phyloP scores from a whole-genome alignment of 2,797 vertebrate species.

The Garrulus glandarius region DNA sequence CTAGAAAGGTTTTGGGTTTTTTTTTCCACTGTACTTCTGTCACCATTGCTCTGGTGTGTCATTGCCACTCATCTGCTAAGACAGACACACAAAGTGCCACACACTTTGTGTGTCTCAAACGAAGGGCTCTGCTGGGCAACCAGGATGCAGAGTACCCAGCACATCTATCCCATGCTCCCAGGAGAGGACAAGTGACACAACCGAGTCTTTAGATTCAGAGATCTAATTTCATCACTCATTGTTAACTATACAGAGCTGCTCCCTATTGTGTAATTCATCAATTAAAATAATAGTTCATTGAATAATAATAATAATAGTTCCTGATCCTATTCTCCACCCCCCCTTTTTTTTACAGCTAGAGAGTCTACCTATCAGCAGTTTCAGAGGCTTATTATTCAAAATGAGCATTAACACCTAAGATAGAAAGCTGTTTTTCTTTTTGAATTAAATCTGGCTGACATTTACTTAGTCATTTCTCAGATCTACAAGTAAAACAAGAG shows the following conservation, averaged over 20 bases:
- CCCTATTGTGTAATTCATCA: neutral
- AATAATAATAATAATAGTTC: neutral
- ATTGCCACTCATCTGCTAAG: neutral
- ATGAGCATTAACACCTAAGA: neutral
- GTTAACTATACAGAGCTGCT: neutral
- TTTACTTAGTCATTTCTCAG: neutral
- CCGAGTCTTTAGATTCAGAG: neutral
- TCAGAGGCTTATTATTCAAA: neutral
- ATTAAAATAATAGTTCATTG: neutral
- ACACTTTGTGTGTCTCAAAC: accelerated
- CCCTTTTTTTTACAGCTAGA: neutral
- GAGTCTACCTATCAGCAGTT: neutral
- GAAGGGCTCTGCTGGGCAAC: neutral
- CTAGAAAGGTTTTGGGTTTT: neutral
- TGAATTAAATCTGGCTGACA: constrained; percentile 12
- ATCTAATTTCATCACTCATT: neutral
- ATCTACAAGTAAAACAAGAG: constrained; percentile 32
- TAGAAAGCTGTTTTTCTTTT: neutral
- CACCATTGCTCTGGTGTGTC: neutral
- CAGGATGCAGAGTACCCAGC: neutral
- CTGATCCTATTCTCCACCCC: accelerated
- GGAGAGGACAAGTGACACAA: neutral
- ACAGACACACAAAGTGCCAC: neutral
- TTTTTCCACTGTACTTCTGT: neutral
- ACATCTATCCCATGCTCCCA: neutral